Base-by-base conservation (phyloP, 2,888 invertebrate species). In the Synergus itoensis region DNA sequence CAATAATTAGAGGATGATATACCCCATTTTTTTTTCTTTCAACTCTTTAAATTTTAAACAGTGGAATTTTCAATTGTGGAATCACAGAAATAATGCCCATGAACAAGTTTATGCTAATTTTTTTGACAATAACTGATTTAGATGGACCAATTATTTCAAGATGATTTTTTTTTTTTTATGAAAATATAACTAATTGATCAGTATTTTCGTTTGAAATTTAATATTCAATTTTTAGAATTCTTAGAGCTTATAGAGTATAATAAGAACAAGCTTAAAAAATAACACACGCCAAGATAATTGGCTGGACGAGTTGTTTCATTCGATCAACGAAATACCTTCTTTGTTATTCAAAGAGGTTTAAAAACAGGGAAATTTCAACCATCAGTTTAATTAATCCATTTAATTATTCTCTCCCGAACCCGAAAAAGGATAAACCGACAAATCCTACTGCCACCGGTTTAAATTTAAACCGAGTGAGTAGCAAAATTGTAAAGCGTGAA, bases 351-450 rank as follows among this genome's bases (percentile, higher is more conserved):
- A 45, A 45, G 21, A 21, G 45, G 41, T 12, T 9, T 43, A 67
- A 69, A 65, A 69, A 69, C 48, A 16, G 14, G 45, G 48, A 48
- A 69, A 14, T 21, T 14, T 48, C n/a, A 16, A 48, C 16, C 36
- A 3, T 11, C 48, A 16, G 73, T 53, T 73, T 53, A 73, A 36
- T 53, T n/a, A 73, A 73, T 73, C 73, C 73, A 36, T n/a, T 73
- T 73, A 73, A 73, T 73, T 73, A 73, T 73, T 73, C 73, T 73
- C 28, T 9, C 11, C 36, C 36, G 48, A 73, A n/a, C 73, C 73
- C n/a, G 8, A 53, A 53, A 73, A 73, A 48, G 53, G 48, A 73
- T 45, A 69, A 48, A 21, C 21, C 45, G 69, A 69, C 69, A 73
- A 53, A 48, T 73, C 48, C 73, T 21, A 73, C 73, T 53, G 53